A percentile compares a stretch with the other conserved stretches of the same genome.
Evolutionary conservation across 1,140 invertebrate species (phyloP).

Genomic region (Eriosoma lanigerum): DNA sequence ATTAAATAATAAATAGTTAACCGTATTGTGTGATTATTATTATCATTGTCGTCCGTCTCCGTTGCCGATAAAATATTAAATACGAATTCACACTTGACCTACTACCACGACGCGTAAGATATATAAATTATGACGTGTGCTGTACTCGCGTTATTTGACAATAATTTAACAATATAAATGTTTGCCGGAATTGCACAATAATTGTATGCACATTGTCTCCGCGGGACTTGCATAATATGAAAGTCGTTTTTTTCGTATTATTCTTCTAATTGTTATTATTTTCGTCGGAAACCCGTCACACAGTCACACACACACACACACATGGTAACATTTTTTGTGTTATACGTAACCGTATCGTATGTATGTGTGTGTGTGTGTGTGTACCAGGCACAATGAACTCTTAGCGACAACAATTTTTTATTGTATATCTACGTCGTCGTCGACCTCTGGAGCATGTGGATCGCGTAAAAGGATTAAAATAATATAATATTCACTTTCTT

Average conservation of each 20-base stretch:
- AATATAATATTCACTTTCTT: slow-evolving; percentile 8
- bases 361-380: not conserved
- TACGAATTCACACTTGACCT: too few relatives aligned
- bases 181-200: slow-evolving; percentile 12
- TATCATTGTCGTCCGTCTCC: too few relatives aligned
- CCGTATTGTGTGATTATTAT: too few relatives aligned
- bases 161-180: too few relatives aligned
- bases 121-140: too few relatives aligned
- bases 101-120: too few relatives aligned
- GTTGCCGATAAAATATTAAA: too few relatives aligned
- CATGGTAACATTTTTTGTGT: too few relatives aligned
- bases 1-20: too few relatives aligned
- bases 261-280: not conserved
- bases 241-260: slow-evolving; percentile 20
- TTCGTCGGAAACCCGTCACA: not conserved
- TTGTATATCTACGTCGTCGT: not conserved
- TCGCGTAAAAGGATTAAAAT: not conserved
- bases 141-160: too few relatives aligned
- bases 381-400: slow-evolving; percentile 33
- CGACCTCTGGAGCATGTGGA: not conserved
- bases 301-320: not conserved
- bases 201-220: not conserved
- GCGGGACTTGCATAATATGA: not conserved
- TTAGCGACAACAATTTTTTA: slow-evolving; percentile 7
- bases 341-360: not conserved